Percentiles rank a stretch among this genome's conserved stretches.
These are phyloP conservation scores for Pseudois nayaur DNA, from an alignment of 2,113 vertebrate species.

Conservation along the genomic window DNA sequence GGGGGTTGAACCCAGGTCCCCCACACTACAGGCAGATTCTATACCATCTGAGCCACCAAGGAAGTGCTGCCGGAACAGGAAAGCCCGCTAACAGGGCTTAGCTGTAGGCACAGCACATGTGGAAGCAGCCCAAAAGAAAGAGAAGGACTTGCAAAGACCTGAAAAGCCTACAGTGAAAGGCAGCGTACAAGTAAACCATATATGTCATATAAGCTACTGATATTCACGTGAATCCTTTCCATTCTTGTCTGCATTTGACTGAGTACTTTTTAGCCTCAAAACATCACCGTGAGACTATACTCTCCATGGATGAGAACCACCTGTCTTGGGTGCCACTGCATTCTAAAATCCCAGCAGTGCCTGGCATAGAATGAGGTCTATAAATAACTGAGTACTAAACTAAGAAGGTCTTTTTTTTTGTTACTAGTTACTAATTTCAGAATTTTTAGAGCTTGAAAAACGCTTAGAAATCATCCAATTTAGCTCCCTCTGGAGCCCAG, in stretches of 20 bases:
- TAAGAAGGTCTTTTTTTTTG: not conserved
- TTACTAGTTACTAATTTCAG: constrained; percentile 27
- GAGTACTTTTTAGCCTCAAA: constrained; percentile 87
- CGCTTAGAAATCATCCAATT: not conserved
- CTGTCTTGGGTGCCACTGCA: not conserved
- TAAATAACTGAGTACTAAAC: constrained; percentile 4
- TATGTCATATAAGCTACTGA: not conserved
- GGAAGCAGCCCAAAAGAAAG: not conserved
- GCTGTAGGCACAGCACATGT: not conserved
- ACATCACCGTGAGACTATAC: not conserved
- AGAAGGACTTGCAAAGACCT: not conserved
- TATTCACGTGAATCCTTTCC: constrained; percentile 55
- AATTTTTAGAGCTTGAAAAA: not conserved
- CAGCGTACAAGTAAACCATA: not conserved
- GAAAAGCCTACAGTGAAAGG: not conserved
- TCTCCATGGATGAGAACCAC: not conserved
- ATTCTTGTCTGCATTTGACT: constrained; percentile 90
- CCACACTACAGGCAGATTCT: not conserved
- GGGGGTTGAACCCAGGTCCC: not conserved
- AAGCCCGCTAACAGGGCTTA: not conserved
- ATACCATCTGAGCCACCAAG: not conserved
- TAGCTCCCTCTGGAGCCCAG: not conserved
- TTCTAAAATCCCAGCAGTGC: not conserved
- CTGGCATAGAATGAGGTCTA: not conserved
- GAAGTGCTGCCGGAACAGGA: not conserved